Conservation (phyloP, 2,113 vertebrate genomes). For the Pongo abelii region DNA sequence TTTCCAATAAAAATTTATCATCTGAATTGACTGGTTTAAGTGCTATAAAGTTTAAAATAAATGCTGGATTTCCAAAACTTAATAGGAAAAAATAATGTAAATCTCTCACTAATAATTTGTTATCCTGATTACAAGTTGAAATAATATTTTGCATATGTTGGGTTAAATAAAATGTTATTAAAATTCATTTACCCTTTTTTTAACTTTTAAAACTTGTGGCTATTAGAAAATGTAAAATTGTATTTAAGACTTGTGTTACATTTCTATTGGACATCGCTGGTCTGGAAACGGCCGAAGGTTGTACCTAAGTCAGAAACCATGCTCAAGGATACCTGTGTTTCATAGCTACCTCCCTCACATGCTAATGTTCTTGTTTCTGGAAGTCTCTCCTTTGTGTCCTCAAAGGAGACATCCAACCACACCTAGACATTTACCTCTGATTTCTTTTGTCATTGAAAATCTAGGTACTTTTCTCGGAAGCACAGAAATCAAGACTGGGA, state of each 20-base stretch:
- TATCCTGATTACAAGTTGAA: background rate
- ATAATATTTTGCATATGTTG: background rate
- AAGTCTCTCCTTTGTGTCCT: background rate
- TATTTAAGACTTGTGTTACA: background rate
- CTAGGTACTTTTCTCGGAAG: background rate
- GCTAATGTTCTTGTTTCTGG: background rate
- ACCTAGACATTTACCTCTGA: background rate
- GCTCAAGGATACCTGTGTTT: background rate
- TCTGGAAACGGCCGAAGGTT: background rate
- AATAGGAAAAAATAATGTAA: background rate
- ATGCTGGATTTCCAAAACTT: slow-evolving; percentile 8
- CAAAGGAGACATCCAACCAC: background rate
- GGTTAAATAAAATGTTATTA: background rate
- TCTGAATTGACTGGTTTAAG: background rate
- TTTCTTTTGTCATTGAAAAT: background rate
- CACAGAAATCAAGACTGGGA: background rate
- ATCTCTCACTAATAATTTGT: background rate
- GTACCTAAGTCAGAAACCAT: background rate
- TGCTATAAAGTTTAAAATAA: background rate
- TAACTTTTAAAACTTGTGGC: background rate
- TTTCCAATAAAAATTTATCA: background rate
- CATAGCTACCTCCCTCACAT: background rate
- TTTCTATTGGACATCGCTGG: background rate
- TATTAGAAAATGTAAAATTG: background rate
- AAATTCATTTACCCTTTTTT: background rate